Base-by-base conservation (phyloP, 2,888 invertebrate species). In the Physocephala rufipes region DNA sequence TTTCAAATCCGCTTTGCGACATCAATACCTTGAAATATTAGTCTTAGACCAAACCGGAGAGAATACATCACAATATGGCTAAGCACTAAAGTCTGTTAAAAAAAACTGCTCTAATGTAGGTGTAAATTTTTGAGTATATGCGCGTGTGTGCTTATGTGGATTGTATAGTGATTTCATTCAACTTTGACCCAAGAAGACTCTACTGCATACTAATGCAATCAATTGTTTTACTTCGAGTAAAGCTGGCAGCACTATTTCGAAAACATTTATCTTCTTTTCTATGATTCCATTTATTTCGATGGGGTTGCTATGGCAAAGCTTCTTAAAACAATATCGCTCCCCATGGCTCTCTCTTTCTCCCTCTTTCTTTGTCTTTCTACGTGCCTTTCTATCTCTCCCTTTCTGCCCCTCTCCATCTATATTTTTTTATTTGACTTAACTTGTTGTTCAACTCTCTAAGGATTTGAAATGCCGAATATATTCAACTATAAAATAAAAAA, bases 341-440 rank as follows among this genome's bases (percentile, higher is more conserved):
- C n/a, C n/a, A n/a, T n/a, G n/a, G n/a, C n/a, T n/a, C n/a, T n/a
- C n/a, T n/a, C n/a, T n/a, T n/a, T n/a, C n/a, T n/a, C n/a, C n/a
- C n/a, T n/a, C n/a, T n/a, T n/a, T n/a, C n/a, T n/a, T n/a, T n/a
- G n/a, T n/a, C n/a, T n/a, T n/a, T n/a, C n/a, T n/a, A n/a, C n/a
- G n/a, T n/a, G n/a, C n/a, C n/a, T n/a, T n/a, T n/a, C 19, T 24
- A n/a, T 53, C 24, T 53, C 13, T 53, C 24, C 19, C 19, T 15
- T 51, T 5, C 7, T 51, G 7, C 7, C 12, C 24, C 24, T 53
- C 24, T 53, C 2, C 24, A 21, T 53, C 24, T 19, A 21, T 53
- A 53, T 55, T 55, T 12, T 55, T 19, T 16, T 24, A 26, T 26
- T 55, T 55, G 24, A 55, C 55, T 55, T 19, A 55, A 55, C 55